phyloP scores from a whole-genome alignment of 2,888 invertebrate genomes.

The Cheilosia urbana region DNA sequence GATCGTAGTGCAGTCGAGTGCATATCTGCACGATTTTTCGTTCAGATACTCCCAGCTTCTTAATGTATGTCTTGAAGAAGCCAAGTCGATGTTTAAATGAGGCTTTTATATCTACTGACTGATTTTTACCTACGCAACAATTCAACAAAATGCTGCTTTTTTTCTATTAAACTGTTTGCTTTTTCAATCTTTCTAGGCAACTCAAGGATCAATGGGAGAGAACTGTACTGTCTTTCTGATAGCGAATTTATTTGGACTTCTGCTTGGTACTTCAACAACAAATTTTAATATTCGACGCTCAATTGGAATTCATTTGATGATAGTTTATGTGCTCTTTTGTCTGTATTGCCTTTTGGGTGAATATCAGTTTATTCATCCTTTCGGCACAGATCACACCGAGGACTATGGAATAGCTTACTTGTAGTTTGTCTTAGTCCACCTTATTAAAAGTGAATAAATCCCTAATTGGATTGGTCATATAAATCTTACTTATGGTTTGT shows the following conservation, averaged over 20 bases:
- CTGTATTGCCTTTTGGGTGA: conserved; percentile 52
- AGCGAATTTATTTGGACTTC: conserved; percentile 62
- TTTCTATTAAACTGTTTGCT: background rate
- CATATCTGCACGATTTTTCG: no score
- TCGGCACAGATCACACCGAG: conserved; percentile 63
- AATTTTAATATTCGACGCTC: conserved; percentile 76
- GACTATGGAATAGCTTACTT: conserved; percentile 50
- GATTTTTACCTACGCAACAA: background rate
- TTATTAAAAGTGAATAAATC: no score
- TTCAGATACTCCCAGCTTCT: no score
- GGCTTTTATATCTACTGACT: no score
- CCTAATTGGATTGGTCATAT: no score
- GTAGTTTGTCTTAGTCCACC: background rate
- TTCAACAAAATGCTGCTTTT: background rate
- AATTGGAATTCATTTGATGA: conserved; percentile 34
- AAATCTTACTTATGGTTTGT: no score
- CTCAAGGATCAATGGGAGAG: conserved; percentile 77
- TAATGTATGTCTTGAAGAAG: no score
- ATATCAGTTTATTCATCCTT: conserved; percentile 53
- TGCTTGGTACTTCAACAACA: conserved; percentile 77
- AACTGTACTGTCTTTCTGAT: conserved; percentile 77
- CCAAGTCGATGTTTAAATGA: no score
- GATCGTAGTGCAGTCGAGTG: no score
- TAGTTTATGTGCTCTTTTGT: conserved; percentile 27
- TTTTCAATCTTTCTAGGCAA: conserved; percentile 55